These are phyloP conservation scores for Trichogramma pretiosum DNA, from an alignment of 1,140 invertebrate species.

Conservation along the genomic window DNA sequence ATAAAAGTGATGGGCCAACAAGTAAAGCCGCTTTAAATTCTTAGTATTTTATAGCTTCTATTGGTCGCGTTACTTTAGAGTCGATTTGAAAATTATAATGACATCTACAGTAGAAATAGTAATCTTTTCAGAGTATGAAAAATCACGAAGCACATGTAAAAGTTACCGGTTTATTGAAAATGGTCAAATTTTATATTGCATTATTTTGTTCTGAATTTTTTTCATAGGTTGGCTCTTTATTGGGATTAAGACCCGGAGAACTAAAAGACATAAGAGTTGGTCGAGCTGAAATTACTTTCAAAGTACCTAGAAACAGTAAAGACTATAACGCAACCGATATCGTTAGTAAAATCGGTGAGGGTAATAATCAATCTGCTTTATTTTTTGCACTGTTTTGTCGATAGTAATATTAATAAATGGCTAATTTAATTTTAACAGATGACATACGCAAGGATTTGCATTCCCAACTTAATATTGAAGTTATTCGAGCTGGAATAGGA, in stretches of 20 bases:
- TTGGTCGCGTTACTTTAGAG: no score
- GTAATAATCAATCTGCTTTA: background rate
- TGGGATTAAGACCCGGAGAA: conserved; percentile 50
- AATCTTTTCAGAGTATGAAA: no score
- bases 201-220: background rate
- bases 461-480: conserved; percentile 50
- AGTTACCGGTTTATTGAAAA: no score
- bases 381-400: no score
- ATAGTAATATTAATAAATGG: conserved; percentile 12
- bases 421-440: conserved; percentile 45
- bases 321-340: conserved; percentile 64
- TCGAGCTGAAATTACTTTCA: conserved; percentile 71
- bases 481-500: conserved; percentile 68
- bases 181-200: background rate
- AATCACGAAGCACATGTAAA: no score
- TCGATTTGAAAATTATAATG: no score
- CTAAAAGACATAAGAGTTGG: conserved; percentile 58
- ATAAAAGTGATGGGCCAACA: no score
- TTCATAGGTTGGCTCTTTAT: conserved; percentile 48
- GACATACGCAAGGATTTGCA: conserved; percentile 53
- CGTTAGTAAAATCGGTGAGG: conserved; percentile 59
- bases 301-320: conserved; percentile 60
- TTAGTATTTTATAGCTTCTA: no score
- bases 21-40: no score
- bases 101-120: no score